These are phyloP conservation scores for Euglossa dilemma DNA, from an alignment of 1,140 invertebrate species.

Conservation along the genomic window DNA sequence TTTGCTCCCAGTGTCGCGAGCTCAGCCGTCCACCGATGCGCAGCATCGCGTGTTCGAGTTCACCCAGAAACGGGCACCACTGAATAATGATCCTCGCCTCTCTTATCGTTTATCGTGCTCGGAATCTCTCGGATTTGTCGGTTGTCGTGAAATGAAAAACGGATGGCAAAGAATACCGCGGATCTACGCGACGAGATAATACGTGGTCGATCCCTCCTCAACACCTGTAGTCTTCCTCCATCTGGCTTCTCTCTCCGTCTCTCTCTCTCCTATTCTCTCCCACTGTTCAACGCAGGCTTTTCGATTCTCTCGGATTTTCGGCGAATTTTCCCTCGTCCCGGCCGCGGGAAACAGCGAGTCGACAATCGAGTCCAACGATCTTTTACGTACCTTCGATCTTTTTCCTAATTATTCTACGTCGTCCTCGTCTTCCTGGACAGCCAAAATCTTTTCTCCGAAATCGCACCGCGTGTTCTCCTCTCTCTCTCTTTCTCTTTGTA, in stretches of 20 bases:
- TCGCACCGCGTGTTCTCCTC: too few relatives aligned
- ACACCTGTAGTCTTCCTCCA: slow-evolving; percentile 32
- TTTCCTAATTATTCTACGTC: slow-evolving; percentile 24
- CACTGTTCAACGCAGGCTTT: slow-evolving; percentile 21
- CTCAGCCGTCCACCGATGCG: slow-evolving; percentile 56
- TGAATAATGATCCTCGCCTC: slow-evolving; percentile 19
- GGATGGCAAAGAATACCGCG: slow-evolving; percentile 66
- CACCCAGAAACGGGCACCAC: slow-evolving; percentile 10
- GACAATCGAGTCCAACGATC: slow-evolving; percentile 51
- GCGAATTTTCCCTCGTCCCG: slow-evolving; percentile 59
- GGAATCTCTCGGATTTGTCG: slow-evolving; percentile 55
- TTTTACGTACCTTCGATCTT: not conserved
- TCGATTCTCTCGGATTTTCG: slow-evolving; percentile 65
- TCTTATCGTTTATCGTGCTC: slow-evolving; percentile 39
- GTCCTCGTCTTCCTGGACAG: slow-evolving; percentile 53
- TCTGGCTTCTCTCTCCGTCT: not conserved
- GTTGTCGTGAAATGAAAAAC: slow-evolving; percentile 46
- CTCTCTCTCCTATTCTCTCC: slow-evolving; percentile 30
- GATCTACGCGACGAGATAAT: slow-evolving; percentile 69
- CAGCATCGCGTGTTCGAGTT: slow-evolving; percentile 31
- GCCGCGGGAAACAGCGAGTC: slow-evolving; percentile 61
- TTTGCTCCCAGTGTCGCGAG: slow-evolving; percentile 18
- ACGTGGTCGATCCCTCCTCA: slow-evolving; percentile 65
- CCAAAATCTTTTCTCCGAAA: too few relatives aligned
- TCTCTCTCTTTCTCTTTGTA: slow-evolving; percentile 27